Conservation (phyloP, 2,888 invertebrate species). For the Macropis europaea region DNA sequence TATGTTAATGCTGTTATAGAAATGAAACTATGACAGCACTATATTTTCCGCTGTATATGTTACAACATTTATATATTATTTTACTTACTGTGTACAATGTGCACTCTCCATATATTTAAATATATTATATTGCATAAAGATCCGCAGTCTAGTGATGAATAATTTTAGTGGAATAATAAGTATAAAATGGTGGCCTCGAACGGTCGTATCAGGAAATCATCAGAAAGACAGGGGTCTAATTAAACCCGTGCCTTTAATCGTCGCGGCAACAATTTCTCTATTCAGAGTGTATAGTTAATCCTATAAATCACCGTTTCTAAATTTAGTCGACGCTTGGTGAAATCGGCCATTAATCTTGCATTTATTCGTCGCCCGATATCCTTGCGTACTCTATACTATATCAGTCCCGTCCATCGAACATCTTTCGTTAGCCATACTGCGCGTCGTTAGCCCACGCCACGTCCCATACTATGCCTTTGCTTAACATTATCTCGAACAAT, state of each 20-base stretch:
- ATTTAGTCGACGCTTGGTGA: conserved; percentile 36
- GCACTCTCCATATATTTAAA: no score
- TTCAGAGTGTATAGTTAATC: conserved; percentile 3
- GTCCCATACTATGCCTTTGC: conserved; percentile 5
- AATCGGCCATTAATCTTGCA: conserved; percentile 49
- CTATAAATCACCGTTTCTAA: conserved; percentile 40
- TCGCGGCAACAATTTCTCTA: conserved; percentile 10
- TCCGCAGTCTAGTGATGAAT: no score
- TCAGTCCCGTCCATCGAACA: conserved; percentile 37
- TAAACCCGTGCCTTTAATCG: conserved; percentile 16
- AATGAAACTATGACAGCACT: no score
- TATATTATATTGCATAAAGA: no score
- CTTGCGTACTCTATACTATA: conserved; percentile 3
- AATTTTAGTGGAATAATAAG: no score
- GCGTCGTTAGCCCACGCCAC: conserved; percentile 14
- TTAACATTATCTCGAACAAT: background rate
- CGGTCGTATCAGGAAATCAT: conserved; percentile 1
- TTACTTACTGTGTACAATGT: no score
- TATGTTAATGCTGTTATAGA: no score
- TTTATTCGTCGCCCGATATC: conserved; percentile 39
- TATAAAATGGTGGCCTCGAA: no score
- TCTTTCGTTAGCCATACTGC: conserved; percentile 45
- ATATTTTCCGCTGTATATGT: no score
- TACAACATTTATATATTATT: no score
- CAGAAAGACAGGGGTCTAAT: background rate